Percentiles rank a stretch among this genome's conserved stretches.
These are phyloP conservation scores for Drosophila takahashii DNA, from an alignment of 1,140 invertebrate genomes.

Conservation along the genomic window DNA sequence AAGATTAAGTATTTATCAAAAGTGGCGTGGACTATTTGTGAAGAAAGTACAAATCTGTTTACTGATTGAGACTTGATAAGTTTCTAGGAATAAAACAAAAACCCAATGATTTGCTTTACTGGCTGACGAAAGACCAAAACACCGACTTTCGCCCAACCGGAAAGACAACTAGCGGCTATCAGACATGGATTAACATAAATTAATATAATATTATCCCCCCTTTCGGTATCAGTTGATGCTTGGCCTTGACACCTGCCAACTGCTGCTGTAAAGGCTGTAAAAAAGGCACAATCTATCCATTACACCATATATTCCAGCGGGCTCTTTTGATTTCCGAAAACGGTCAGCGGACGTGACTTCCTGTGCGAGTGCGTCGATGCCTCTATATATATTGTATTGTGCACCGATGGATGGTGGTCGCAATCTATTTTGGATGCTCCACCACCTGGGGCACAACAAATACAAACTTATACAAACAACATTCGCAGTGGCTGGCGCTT, in stretches of 20 bases:
- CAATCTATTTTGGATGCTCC: slow-evolving; percentile 61
- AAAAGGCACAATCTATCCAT: slow-evolving; percentile 30
- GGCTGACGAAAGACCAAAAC: neutral
- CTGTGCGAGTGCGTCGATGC: slow-evolving; percentile 51
- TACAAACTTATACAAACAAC: slow-evolving; percentile 9
- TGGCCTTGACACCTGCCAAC: slow-evolving; percentile 63
- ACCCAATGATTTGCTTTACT: neutral
- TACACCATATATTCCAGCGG: slow-evolving; percentile 52
- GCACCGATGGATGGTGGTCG: slow-evolving; percentile 1
- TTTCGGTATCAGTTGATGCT: slow-evolving; percentile 12
- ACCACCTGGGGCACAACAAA: slow-evolving; percentile 50
- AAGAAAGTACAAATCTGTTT: neutral
- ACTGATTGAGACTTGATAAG: too few relatives aligned
- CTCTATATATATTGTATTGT: slow-evolving; percentile 29
- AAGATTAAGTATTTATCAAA: slow-evolving; percentile 6
- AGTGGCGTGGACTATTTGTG: too few relatives aligned
- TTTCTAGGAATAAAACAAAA: neutral
- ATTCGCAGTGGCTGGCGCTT: slow-evolving; percentile 56
- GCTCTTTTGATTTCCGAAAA: slow-evolving; percentile 64
- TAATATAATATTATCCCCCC: slow-evolving; percentile 3
- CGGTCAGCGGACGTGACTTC: slow-evolving; percentile 73
- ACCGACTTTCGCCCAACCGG: slow-evolving; percentile 1
- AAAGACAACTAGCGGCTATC: neutral
- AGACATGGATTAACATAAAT: slow-evolving; percentile 3
- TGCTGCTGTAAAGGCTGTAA: slow-evolving; percentile 16